A percentile compares a stretch with the other conserved stretches of the same genome.
Conservation (phyloP, 1,140 invertebrate species). For the Pantala flavescens region DNA sequence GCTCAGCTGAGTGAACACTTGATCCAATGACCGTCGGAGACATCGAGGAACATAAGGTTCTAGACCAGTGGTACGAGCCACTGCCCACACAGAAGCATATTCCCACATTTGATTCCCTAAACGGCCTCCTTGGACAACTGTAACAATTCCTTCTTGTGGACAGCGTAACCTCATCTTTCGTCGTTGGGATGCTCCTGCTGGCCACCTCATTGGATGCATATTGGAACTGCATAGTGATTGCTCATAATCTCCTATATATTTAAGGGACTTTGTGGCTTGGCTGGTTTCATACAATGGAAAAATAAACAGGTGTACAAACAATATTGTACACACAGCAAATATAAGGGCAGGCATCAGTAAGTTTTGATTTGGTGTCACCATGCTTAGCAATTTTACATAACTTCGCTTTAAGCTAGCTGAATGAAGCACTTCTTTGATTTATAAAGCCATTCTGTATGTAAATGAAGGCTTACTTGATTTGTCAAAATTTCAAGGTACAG, state of each 20-base stretch:
- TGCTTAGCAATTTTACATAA: background rate
- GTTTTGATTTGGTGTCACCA: slow-evolving; percentile 6
- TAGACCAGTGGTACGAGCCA: slow-evolving; percentile 42
- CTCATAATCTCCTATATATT: slow-evolving; percentile 3
- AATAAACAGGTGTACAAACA: slow-evolving; percentile 7
- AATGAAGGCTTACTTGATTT: background rate
- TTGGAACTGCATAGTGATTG: slow-evolving; percentile 1
- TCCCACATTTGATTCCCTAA: slow-evolving; percentile 56
- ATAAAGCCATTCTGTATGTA: background rate
- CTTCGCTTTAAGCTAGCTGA: slow-evolving; percentile 2
- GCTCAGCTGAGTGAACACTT: slow-evolving; percentile 43
- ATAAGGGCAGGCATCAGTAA: background rate
- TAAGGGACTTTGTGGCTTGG: background rate
- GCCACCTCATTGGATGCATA: background rate
- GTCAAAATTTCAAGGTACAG: background rate
- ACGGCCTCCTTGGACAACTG: slow-evolving; percentile 41
- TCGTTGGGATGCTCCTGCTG: background rate
- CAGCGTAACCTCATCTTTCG: slow-evolving; percentile 26
- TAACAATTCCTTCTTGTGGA: slow-evolving; percentile 45
- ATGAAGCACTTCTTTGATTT: background rate
- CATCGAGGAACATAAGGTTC: slow-evolving; percentile 47
- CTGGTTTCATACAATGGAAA: slow-evolving; percentile 9
- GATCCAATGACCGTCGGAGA: slow-evolving; percentile 42
- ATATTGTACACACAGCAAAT: slow-evolving; percentile 3
- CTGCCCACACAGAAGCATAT: slow-evolving; percentile 50